Evolutionary conservation across 2,797 vertebrate genomes (phyloP).

Genomic region (Pangasius krempfi): DNA sequence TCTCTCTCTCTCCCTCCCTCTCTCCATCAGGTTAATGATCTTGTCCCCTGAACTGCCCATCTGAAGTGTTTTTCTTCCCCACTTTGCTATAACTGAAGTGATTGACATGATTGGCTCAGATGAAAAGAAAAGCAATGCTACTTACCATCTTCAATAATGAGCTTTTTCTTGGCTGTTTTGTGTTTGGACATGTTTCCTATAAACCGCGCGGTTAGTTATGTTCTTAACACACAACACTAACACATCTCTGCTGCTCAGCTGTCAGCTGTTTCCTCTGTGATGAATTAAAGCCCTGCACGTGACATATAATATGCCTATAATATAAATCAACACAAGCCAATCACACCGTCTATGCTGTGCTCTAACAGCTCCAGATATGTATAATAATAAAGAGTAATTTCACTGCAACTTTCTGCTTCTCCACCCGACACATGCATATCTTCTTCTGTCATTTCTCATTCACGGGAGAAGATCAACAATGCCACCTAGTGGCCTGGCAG

Average conservation of each 20-base stretch:
- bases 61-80: not conserved
- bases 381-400: too few species aligned
- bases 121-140: not conserved
- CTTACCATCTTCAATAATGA: constrained; percentile 64
- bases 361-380: too few species aligned
- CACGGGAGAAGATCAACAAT: not conserved
- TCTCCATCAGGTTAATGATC: not conserved
- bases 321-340: not conserved
- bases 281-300: not conserved
- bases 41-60: not conserved
- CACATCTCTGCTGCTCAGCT: not conserved
- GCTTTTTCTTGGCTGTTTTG: constrained; percentile 54
- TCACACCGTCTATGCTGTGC: too few species aligned
- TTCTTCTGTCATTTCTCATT: not conserved
- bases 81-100: not conserved
- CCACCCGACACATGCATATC: not conserved
- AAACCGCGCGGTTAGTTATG: not conserved
- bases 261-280: not conserved
- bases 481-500: constrained; percentile 29
- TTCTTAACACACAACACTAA: not conserved
- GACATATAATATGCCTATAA: not conserved
- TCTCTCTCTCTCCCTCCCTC: not conserved
- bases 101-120: not conserved
- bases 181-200: constrained; percentile 64
- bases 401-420: not conserved